Conservation (phyloP, 2,888 invertebrate species). For the Byasa hedistus region DNA sequence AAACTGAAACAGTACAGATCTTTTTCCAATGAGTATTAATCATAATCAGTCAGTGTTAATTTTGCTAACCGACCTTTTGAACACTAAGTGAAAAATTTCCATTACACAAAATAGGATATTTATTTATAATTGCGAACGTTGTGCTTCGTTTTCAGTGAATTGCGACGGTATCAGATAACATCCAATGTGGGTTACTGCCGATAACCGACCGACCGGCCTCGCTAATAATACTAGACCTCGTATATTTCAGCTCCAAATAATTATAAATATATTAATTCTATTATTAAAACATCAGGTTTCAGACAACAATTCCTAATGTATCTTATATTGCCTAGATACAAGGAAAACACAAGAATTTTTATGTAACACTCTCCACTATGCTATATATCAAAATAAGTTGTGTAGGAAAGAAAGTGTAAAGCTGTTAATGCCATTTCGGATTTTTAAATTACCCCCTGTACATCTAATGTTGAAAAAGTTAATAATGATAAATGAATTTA, state of each 20-base stretch:
- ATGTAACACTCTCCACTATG: too few species aligned
- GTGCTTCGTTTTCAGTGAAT: constrained; percentile 34
- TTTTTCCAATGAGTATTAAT: not conserved
- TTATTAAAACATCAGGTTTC: not conserved
- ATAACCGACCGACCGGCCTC: constrained; percentile 37
- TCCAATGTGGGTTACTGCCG: constrained; percentile 41
- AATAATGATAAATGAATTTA: not conserved
- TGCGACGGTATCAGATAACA: constrained; percentile 39
- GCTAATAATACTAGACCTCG: constrained; percentile 36
- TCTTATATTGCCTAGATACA: too few species aligned
- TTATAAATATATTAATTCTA: not conserved
- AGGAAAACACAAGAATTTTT: too few species aligned
- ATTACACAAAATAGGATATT: constrained; percentile 23
- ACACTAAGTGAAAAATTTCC: too few species aligned
- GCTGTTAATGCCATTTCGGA: too few species aligned
- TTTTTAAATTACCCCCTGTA: too few species aligned
- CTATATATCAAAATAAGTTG: too few species aligned
- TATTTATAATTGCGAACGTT: constrained; percentile 20
- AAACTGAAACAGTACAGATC: not conserved
- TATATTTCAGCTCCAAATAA: constrained; percentile 27
- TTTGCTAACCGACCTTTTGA: too few species aligned
- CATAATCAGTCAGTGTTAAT: not conserved
- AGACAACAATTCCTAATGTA: too few species aligned
- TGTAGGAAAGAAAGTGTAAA: too few species aligned
- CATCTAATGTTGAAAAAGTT: too few species aligned